Evolutionary conservation across 2,113 vertebrate species (phyloP), one percentile per base, ranked within the genome.

Genomic region (Chionodraco myersi): DNA sequence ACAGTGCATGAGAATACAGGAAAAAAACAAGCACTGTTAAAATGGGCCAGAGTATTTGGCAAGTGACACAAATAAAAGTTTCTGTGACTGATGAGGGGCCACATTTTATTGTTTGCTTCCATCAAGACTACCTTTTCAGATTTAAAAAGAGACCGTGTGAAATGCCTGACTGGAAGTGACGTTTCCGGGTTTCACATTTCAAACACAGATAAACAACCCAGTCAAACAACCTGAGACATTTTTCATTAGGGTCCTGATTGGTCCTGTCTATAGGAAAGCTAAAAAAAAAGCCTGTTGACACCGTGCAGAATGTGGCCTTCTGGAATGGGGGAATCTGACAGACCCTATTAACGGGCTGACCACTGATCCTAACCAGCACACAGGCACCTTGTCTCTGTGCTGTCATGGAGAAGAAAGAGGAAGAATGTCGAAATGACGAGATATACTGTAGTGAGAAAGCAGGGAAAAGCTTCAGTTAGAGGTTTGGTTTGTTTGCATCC

Each of bases 261-360:
- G 59, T 61, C 16, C 34, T 59, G 67, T 79, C 14, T 66, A 36
- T 30, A 18, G 34, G 12, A 44, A 47, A 85, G 52, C 47, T 36
- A 41, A 49, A 75, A 48, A 74, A n/a, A 21, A 41, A 41, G 48
- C 79, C 57, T 57, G 67, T 85, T 79, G 79, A 85, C 68, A 79
- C 67, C 1, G 14, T 58, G 67, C 26, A 73, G 52, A 67, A 63
- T 78, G 53, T 79, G 34, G 30, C 10, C 26, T 75, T 71, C 69
- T 80, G 26, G 68, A 79, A 75, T 82, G 67, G 60, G 58, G 53
- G 65, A 67, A 64, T 77, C 47, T 84, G 86, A 86, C 71, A 74
- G 77, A 60, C 0, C 23, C 44, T 57, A 79, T 90, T 83, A 71
- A 60, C 6, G 26, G 74, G 61, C 62, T 34, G 82, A 77, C 45